Base-by-base conservation (phyloP, 2,113 vertebrate species). In the Bujurquina vittata region DNA sequence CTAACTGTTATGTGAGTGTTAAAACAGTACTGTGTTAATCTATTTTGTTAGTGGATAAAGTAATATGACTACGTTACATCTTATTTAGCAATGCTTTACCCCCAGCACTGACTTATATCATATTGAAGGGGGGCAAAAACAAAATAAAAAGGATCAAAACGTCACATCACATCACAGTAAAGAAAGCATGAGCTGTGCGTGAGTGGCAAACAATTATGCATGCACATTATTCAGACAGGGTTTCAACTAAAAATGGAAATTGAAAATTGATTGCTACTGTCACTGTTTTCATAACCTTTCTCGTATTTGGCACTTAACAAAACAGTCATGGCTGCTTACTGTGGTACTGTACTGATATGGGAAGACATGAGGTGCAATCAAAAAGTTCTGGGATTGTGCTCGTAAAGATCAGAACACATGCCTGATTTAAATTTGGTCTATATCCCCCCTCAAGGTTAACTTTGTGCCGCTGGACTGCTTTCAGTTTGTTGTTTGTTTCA, bases 21-120 rank as follows among this genome's bases (percentile, higher is more conserved):
- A 75, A 89, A 89, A 59, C 54, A 61, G 77, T 67, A 80, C 75
- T 62, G 22, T 55, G 54, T 83, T 49, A 37, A 81, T 74, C 59
- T 77, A 58, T 43, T 57, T 56, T 84, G 65, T 91, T 88, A 87
- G 85, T 75, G 59, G 52, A 80, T 87, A 87, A 88, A 77, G 2
- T 81, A 65, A 85, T 84, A 20, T 67, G 61, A 88, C 67, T 87
- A 81, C 35, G 72, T 78, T 81, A 60, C 26, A 18, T 65, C 35
- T 84, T 83, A 81, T 59, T 77, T 31, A 58, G n/a, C 76, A 84
- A 87, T 78, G 56, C 54, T 49, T 69, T n/a, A 10, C 57, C 79
- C 46, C 55, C 18, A 29, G 58, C 46, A 72, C 5, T 75, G 69
- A 75, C 58, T 78, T 52, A 31, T 54, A 49, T 69, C 75, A 29